Evolutionary conservation across 53 echinoderm and acorn worm species (phyloP).

Genomic region (Holothuria scabra): DNA sequence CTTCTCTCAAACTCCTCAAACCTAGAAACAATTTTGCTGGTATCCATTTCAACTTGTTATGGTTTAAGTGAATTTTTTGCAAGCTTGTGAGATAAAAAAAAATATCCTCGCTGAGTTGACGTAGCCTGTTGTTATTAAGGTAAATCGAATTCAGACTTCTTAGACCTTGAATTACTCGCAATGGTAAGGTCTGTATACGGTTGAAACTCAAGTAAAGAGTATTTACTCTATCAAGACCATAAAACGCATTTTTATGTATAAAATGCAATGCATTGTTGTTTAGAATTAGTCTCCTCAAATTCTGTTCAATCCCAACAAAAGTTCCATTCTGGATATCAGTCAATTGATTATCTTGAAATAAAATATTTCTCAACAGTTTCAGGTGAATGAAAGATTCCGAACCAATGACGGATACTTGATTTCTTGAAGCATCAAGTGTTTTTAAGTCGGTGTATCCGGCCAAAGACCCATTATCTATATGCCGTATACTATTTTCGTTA

Average conservation of each 20-base stretch:
- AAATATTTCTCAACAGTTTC: not conserved
- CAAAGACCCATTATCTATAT: not conserved
- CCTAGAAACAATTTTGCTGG: slow-evolving; percentile 5
- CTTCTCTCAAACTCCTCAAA: not conserved
- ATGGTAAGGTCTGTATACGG: not conserved
- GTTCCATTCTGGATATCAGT: not conserved
- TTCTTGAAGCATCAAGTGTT: slow-evolving; percentile 1
- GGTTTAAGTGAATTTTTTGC: not conserved
- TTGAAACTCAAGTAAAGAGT: slow-evolving; percentile 17
- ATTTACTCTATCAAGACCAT: not conserved
- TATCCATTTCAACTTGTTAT: not conserved
- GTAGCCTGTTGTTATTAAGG: not conserved
- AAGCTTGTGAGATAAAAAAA: not conserved
- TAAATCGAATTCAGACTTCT: not conserved
- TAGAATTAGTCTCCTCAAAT: not conserved
- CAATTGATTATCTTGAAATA: not conserved
- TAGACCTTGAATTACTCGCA: not conserved
- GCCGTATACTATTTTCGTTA: not conserved
- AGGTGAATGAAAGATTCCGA: not conserved
- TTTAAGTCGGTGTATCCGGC: not conserved
- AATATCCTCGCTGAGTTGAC: not conserved
- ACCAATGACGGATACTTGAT: not conserved
- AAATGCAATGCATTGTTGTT: not conserved
- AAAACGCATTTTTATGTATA: not conserved
- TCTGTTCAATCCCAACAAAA: not conserved